Evolutionary conservation across 2,797 vertebrate species (phyloP), one percentile per base, ranked within the genome.

Genomic region (Acanthurus lineatus): DNA sequence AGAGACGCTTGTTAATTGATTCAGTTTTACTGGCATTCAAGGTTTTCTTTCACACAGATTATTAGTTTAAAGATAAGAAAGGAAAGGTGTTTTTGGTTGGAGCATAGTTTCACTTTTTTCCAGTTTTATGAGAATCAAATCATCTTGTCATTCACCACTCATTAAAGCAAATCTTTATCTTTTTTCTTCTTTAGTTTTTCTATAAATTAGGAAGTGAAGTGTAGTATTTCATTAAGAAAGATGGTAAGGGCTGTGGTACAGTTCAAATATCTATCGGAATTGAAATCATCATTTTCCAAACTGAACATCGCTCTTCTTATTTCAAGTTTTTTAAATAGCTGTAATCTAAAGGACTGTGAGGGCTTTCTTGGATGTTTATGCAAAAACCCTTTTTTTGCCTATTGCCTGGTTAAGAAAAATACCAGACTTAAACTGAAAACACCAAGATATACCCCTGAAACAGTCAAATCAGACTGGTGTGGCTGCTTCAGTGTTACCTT

Each of bases 401-500:
- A 3, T 4, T 32, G 64, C 38, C 17, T 9, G 15, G 40, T 11
- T n/a, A 4, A 54, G 56, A 63, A 53, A 81, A 85, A 82, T 38
- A 42, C 0, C 7, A 62, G 3, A 20, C 19, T 62, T 84, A 35
- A 6, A 35, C 32, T 35, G 6, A 35, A 57, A 79, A 72, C 28
- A 76, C 1, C 3, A n/a, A 15, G 11, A 14, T 40, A 9, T 42
- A 17, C 12, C 44, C 60, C 42, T 2, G 16, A 19, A 62, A 47
- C 54, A 53, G 51, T 53, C 14, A 45, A 28, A 57, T 47, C 45
- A 53, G 17, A 22, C 48, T 1, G 28, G 11, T 35, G 69, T 7
- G 19, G 58, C 28, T 17, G 25, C 6, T 45, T 62, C 25, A 58
- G 38, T 5, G 65, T 83, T 95, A 99, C 98, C 97, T 99, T 99